Evolutionary conservation across 2,888 invertebrate genomes (phyloP), one percentile per base, ranked within the genome.

Genomic region (Ferdinandea cuprea): DNA sequence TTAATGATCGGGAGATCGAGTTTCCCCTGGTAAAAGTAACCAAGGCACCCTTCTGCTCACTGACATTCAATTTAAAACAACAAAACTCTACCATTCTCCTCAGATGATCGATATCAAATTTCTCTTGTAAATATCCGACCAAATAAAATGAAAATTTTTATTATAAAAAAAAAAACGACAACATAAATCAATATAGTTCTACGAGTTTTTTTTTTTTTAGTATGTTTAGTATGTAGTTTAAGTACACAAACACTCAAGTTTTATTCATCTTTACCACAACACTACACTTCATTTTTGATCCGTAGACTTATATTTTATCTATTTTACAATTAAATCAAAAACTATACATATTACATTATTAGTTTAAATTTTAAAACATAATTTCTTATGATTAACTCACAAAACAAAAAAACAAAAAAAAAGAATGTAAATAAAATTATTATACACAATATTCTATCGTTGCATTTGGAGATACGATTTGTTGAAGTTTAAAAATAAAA

Each of bases 91-190:
- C 6, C 3, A 25, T 25, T 5, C 25, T 30, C 52, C 37, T 30
- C 32, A 30, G 17, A 11, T 37, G 30, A 56, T 63, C 21, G 13
- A 40, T 54, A 61, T 52, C 37, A 40, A 50, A 56, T 35, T 37
- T 37, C 13, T 37, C 13, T 52, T 81, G 81, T 81, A 81, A 46
- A 81, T 81, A 81, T 21, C 40, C 52, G 69, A 76, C 77, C 81
- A 71, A 76, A 32, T 32, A 35, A 46, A n/a, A 63, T 56, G 17
- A 68, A 30, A 48, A 13, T 63, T 50, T 56, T 17, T 15, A 9
- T 11, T 28, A 65, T 69, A 13, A 30, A 42, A 19, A 1, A 28
- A 11, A 50, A 37, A 54, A 48, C 9, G 21, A 28, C 21, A 44
- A 48, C 11, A 44, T 32, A 68, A 32, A 21, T 46, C n/a, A n/a